phyloP scores from a whole-genome alignment of 2,797 vertebrate species.

The Liasis olivaceus region DNA sequence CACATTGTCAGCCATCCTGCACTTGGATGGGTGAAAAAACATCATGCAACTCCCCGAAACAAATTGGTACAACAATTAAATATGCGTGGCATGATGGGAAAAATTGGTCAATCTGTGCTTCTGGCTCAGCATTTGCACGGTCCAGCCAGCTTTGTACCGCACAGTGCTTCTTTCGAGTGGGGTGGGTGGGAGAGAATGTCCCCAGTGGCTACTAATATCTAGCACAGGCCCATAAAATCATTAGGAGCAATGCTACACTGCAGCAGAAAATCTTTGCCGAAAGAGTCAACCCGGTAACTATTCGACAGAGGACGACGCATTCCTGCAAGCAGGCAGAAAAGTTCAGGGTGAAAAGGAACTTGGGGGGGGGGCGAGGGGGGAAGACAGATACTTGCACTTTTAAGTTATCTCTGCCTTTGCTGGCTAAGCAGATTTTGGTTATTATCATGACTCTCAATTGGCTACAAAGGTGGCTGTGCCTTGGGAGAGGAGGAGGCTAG shows the following conservation, averaged over 20 bases:
- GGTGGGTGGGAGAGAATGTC: conserved; percentile 61
- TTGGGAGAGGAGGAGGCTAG: background rate
- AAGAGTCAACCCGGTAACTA: conserved; percentile 41
- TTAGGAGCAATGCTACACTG: conserved; percentile 49
- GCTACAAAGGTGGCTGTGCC: background rate
- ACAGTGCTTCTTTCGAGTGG: conserved; percentile 50
- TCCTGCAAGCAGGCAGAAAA: conserved; percentile 37
- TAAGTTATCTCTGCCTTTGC: conserved; percentile 21
- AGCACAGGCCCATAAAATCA: conserved; percentile 60
- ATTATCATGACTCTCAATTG: conserved; percentile 17
- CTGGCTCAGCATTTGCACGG: conserved; percentile 54
- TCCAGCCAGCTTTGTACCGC: conserved; percentile 45
- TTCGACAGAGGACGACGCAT: conserved; percentile 34
- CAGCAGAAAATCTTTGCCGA: conserved; percentile 59
- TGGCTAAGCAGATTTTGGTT: conserved; percentile 34
- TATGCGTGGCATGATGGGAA: background rate
- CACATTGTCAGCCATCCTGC: background rate
- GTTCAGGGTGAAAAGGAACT: conserved; percentile 47
- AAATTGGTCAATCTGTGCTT: conserved; percentile 29
- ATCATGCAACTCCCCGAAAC: background rate
- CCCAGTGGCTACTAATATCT: conserved; percentile 62
- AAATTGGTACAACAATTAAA: background rate
- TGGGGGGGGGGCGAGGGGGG: background rate
- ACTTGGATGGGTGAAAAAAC: background rate
- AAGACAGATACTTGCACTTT: conserved; percentile 6